phyloP scores from a whole-genome alignment of 2,888 invertebrate genomes.

The Colostygia pectinataria region DNA sequence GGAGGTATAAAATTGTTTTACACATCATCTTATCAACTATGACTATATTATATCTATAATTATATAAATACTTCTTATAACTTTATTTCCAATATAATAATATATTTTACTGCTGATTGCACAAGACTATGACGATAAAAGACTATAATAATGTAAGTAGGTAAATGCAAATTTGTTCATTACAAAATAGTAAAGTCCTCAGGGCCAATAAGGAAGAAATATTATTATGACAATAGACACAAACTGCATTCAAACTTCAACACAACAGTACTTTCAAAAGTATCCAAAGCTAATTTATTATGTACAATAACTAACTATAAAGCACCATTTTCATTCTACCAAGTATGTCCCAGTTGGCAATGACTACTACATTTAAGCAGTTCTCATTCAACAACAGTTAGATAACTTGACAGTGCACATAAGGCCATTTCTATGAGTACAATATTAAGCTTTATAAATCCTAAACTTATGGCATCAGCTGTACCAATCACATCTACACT shows the following conservation, averaged over 20 bases:
- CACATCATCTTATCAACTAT: constrained; percentile 44
- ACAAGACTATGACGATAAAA: constrained; percentile 42
- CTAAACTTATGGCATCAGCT: constrained; percentile 33
- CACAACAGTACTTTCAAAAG: constrained; percentile 69
- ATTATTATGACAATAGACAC: constrained; percentile 8
- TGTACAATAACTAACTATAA: constrained; percentile 81
- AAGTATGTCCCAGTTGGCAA: constrained; percentile 56
- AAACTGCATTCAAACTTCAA: constrained; percentile 39
- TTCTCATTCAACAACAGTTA: constrained; percentile 39
- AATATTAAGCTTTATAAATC: constrained; percentile 26
- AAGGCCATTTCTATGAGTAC: constrained; percentile 52
- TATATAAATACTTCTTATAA: constrained; percentile 32
- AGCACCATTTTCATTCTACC: constrained; percentile 79
- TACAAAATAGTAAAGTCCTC: constrained; percentile 6
- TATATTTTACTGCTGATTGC: constrained; percentile 50
- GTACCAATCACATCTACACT: constrained; percentile 32
- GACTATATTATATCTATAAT: constrained; percentile 35
- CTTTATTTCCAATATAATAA: constrained; percentile 37
- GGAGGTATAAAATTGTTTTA: constrained; percentile 39
- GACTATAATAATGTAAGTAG: background rate
- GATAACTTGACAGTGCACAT: constrained; percentile 50
- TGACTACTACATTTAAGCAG: constrained; percentile 37
- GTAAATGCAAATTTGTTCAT: constrained; percentile 14
- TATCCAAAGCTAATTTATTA: constrained; percentile 78
- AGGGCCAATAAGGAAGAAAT: constrained; percentile 16